These are phyloP conservation scores for Drosophila kohkoa DNA, from an alignment of 1,140 invertebrate species.

Conservation along the genomic window DNA sequence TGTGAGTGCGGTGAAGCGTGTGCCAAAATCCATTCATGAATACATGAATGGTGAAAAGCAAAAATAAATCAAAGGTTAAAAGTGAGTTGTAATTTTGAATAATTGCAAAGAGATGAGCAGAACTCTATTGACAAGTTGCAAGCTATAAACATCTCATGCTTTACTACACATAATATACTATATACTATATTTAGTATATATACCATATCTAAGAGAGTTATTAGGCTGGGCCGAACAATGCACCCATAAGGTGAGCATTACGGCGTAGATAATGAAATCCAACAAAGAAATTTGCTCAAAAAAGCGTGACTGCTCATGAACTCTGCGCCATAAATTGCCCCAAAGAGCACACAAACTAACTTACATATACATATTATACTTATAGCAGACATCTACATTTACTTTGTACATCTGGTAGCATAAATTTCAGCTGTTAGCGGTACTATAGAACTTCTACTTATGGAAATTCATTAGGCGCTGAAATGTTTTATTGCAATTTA, in stretches of 20 bases:
- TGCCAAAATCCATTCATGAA: slow-evolving; percentile 17
- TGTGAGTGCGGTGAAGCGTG: slow-evolving; percentile 12
- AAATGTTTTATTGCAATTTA: slow-evolving; percentile 61
- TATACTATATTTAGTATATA: background rate
- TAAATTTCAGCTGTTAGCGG: slow-evolving; percentile 3
- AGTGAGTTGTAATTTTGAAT: slow-evolving; percentile 3
- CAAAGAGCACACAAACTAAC: slow-evolving; percentile 15
- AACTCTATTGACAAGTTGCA: background rate
- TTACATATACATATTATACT: slow-evolving; percentile 40
- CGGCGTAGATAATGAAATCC: slow-evolving; percentile 73
- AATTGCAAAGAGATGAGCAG: background rate
- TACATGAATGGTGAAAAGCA: slow-evolving; percentile 25
- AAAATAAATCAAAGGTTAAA: slow-evolving; percentile 2
- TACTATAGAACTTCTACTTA: slow-evolving; percentile 45
- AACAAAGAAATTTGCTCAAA: slow-evolving; percentile 78
- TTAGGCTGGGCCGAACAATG: slow-evolving; percentile 67
- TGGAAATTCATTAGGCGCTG: slow-evolving; percentile 49
- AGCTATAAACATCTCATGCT: background rate
- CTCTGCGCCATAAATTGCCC: slow-evolving; percentile 79
- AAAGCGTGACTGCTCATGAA: slow-evolving; percentile 77
- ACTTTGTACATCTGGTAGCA: slow-evolving; percentile 17
- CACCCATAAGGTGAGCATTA: slow-evolving; percentile 61
- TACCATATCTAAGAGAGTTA: slow-evolving; percentile 25
- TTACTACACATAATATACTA: background rate
- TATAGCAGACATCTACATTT: slow-evolving; percentile 14